Percentiles rank a stretch among this genome's conserved stretches.
Conservation (phyloP, 2,113 vertebrate genomes). For the Maccullochella peelii region DNA sequence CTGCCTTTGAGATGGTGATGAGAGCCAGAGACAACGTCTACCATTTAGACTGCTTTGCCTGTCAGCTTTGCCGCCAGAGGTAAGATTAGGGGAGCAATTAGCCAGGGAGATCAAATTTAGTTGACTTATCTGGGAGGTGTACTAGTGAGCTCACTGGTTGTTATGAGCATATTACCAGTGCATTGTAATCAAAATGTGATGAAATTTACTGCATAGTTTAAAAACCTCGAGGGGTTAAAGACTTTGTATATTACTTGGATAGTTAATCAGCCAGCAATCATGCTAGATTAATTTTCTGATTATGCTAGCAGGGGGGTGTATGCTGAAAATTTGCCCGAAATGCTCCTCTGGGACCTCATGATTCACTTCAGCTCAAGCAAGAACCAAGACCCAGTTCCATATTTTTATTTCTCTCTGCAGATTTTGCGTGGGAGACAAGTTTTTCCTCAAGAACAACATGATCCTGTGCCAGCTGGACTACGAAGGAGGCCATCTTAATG, state of each 20-base stretch:
- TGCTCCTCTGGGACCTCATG: constrained; percentile 45
- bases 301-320: constrained; percentile 40
- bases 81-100: constrained; percentile 85
- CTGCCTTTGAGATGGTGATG: constrained; percentile 99
- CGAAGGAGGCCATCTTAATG: constrained; percentile 96
- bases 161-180: constrained; percentile 39
- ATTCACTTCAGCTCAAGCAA: constrained; percentile 51
- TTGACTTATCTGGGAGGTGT: constrained; percentile 58
- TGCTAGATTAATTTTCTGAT: constrained; percentile 65
- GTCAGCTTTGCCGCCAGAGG: constrained; percentile 99
- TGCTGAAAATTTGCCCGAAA: constrained; percentile 55
- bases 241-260: constrained; percentile 41
- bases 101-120: constrained; percentile 74
- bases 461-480: constrained; percentile 99
- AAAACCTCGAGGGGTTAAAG: constrained; percentile 46
- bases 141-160: constrained; percentile 54
- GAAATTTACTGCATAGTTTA: constrained; percentile 23
- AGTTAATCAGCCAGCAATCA: constrained; percentile 60
- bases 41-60: constrained; percentile 99
- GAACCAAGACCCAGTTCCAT: constrained; percentile 52
- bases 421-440: constrained; percentile 99
- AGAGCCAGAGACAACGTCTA: constrained; percentile 99
- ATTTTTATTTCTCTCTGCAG: constrained; percentile 81
- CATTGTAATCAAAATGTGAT: constrained; percentile 53
- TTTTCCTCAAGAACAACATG: constrained; percentile 99